Conservation (phyloP, 2,797 vertebrate genomes). For the Echiichthys vipera region DNA sequence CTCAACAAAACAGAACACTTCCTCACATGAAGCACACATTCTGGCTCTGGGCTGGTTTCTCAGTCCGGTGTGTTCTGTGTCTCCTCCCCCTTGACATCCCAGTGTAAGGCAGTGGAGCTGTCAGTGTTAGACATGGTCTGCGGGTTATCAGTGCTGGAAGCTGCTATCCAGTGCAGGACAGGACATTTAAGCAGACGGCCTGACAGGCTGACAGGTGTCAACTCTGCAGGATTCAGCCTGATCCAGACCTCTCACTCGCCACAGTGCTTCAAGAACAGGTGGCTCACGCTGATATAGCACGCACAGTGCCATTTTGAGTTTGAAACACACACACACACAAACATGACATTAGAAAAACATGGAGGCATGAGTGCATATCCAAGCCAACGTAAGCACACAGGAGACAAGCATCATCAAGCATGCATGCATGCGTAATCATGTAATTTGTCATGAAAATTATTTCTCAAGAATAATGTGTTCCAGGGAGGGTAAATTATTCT, state of each 20-base stretch:
- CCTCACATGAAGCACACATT: not conserved
- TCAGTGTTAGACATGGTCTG: conserved; percentile 59
- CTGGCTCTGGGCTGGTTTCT: not conserved
- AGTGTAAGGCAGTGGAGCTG: conserved; percentile 30
- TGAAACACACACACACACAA: conserved; percentile 20
- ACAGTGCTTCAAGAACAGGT: conserved; percentile 63
- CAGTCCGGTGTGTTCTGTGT: conserved; percentile 46
- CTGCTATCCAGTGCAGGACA: conserved; percentile 49
- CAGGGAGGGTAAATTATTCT: too few species aligned
- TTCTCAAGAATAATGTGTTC: too few species aligned
- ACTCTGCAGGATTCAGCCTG: conserved; percentile 47
- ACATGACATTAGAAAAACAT: not conserved
- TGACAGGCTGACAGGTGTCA: conserved; percentile 73
- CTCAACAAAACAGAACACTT: not conserved
- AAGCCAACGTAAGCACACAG: not conserved
- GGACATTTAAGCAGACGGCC: conserved; percentile 59
- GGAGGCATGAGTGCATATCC: not conserved
- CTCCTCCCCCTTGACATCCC: conserved; percentile 49
- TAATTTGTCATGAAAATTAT: too few species aligned
- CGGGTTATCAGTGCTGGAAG: conserved; percentile 52
- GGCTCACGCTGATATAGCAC: conserved; percentile 59
- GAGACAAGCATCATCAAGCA: not conserved
- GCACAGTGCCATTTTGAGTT: not conserved
- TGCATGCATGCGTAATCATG: too few species aligned
- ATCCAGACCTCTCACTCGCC: conserved; percentile 57